Evolutionary conservation across 37 sponge, comb jelly and placozoan species (phyloP).

Genomic region (Aphrocallistes beatrix): DNA sequence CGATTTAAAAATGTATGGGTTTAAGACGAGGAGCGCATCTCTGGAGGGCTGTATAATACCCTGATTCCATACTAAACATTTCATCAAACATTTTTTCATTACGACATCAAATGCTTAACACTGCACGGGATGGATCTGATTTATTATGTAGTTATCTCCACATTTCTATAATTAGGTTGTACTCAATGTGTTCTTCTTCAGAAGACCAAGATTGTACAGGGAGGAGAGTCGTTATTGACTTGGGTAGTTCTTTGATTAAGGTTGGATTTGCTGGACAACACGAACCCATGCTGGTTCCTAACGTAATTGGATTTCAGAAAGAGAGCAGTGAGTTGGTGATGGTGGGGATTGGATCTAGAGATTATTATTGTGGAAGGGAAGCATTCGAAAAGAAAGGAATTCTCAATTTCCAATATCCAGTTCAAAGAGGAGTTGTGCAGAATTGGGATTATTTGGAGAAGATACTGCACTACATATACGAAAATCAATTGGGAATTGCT

Average conservation of each 20-base stretch:
- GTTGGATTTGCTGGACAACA: neutral
- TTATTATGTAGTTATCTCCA: no score
- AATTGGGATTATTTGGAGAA: neutral
- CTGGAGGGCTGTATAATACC: no score
- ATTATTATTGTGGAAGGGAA: neutral
- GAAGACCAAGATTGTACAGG: no score
- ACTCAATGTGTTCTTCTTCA: no score
- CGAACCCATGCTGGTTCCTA: neutral
- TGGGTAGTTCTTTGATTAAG: neutral
- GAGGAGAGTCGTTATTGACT: neutral
- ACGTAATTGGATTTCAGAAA: neutral
- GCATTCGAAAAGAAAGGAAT: neutral
- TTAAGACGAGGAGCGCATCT: no score
- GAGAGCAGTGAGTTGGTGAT: neutral
- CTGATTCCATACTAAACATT: no score
- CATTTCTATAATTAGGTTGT: no score
- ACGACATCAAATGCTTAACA: no score
- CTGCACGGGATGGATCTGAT: no score
- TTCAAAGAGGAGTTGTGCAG: neutral
- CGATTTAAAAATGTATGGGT: no score
- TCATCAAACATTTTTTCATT: no score
- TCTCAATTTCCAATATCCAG: neutral
- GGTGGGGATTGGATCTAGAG: neutral
- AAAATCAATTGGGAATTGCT: neutral
- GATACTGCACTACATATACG: neutral